These are phyloP conservation scores for Agrochola litura DNA, from an alignment of 2,888 invertebrate genomes.

Conservation along the genomic window DNA sequence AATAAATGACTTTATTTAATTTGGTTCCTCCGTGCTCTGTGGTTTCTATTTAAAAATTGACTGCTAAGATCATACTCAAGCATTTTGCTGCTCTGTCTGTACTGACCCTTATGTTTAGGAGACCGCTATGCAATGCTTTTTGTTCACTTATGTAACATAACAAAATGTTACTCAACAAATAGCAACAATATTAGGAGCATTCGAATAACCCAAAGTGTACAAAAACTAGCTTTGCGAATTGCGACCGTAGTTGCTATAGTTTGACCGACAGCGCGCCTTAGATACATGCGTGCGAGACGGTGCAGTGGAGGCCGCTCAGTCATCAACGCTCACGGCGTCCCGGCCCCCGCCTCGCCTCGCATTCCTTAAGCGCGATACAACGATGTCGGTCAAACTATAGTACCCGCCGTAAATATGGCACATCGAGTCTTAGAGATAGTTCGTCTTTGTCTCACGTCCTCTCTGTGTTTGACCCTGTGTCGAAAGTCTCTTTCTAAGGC, in stretches of 20 bases:
- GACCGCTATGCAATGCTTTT: background rate
- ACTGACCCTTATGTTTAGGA: background rate
- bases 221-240: background rate
- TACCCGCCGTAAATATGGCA: background rate
- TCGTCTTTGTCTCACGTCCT: background rate
- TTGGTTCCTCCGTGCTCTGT: background rate
- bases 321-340: background rate
- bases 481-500: background rate
- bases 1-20: no score
- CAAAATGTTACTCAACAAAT: slow-evolving; percentile 13
- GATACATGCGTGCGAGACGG: no score
- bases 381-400: background rate
- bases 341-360: no score
- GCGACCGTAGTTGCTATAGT: background rate
- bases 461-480: background rate
- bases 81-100: background rate
- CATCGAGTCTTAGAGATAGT: background rate
- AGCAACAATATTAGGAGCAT: background rate
- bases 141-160: background rate
- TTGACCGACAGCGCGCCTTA: background rate
- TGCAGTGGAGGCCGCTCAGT: background rate
- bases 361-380: no score
- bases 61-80: background rate
- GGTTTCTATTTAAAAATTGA: background rate
- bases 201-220: background rate